Base-by-base conservation (phyloP, 2,797 vertebrate species). In the Ateles fusciceps region DNA sequence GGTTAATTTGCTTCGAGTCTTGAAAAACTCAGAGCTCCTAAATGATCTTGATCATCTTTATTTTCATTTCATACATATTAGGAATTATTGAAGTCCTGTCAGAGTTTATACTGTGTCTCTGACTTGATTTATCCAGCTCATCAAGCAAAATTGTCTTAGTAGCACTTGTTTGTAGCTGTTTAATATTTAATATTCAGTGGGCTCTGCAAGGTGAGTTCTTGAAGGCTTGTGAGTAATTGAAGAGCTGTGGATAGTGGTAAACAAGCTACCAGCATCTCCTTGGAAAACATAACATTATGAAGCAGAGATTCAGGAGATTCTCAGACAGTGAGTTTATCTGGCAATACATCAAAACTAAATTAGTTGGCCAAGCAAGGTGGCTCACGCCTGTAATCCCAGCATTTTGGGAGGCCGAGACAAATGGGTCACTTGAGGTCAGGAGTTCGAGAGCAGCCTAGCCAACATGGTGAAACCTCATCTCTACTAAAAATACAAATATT, bases 41-140 rank as follows among this genome's bases (percentile, higher is more conserved):
- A 87, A 11, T 83, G 71, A 87, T 55, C 26, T 7, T 50, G 89
- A 39, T 79, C 4, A 8, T 95, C 95, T 97, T 87, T n/a, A 46
- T 92, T 91, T 97, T 87, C 44, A 42, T 92, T 85, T 81, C 64
- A 28, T n/a, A 55, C n/a, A 12, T 21, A 17, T 33, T 81, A 57
- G n/a, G 15, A 36, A 52, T 92, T 55, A 81, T 39, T 74, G 46
- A n/a, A 81, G 39, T 44, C 46, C n/a, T 96, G n/a, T 71, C 90
- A 79, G 39, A 71, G 22, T 83, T 94, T 83, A 55, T 30, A 59
- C 76, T 90, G 87, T 59, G n/a, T 72, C 42, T 74, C 80, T 94
- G 30, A 48, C 81, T 95, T 92, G 55, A 80, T 96, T 96, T 81
- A 78, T 55, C 28, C 10, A 64, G 30, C 12, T 94, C n/a, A 74